Conservation (phyloP, 1,140 invertebrate genomes). For the Drosophila takahashii region DNA sequence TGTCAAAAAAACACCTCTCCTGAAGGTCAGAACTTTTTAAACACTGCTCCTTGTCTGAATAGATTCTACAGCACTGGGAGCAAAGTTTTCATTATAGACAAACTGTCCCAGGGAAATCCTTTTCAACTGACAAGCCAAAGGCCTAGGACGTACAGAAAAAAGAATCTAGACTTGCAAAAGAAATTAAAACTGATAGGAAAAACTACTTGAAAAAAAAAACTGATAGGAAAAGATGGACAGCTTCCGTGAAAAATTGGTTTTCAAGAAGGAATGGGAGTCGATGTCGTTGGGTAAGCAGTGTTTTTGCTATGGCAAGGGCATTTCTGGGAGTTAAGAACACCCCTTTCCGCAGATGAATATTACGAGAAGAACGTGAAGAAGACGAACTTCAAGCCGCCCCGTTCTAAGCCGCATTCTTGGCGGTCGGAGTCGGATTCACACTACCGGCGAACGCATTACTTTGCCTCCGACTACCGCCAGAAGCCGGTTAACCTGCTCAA, state of each 20-base stretch:
- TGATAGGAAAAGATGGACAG: not conserved
- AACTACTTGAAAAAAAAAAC: not conserved
- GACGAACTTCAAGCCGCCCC: too few relatives aligned
- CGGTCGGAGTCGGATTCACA: not conserved
- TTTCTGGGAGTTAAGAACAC: not conserved
- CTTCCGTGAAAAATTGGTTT: not conserved
- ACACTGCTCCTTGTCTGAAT: not conserved
- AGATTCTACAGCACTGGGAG: not conserved
- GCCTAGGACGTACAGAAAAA: not conserved
- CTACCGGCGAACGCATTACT: constrained; percentile 24
- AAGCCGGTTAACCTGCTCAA: not conserved
- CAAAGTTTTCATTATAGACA: not conserved
- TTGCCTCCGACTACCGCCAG: constrained; percentile 3
- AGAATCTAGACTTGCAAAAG: not conserved
- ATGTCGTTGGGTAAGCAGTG: not conserved
- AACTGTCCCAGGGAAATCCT: not conserved
- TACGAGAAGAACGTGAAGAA: constrained; percentile 14
- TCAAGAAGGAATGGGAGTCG: not conserved
- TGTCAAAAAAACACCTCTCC: too few relatives aligned
- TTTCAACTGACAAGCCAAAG: not conserved
- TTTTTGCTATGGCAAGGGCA: too few relatives aligned
- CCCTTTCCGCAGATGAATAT: constrained; percentile 14
- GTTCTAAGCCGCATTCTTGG: not conserved
- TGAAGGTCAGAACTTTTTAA: not conserved
- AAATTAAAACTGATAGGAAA: not conserved